Conservation (phyloP, 2,113 vertebrate species). For the Antechinus stuartii region DNA sequence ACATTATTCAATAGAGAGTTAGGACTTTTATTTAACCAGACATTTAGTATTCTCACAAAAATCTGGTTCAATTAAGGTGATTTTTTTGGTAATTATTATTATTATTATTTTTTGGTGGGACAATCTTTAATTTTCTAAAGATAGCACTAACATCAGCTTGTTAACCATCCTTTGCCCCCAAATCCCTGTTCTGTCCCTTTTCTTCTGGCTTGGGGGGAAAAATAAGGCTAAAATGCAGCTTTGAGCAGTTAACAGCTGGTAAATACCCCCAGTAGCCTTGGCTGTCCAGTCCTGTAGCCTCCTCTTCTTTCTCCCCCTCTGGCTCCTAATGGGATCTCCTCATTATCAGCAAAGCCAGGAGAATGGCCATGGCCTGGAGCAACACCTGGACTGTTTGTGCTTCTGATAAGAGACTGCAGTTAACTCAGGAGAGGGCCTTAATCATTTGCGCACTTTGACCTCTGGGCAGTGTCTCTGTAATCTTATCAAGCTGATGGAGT, state of each 20-base stretch:
- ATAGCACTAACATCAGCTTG: slow-evolving; percentile 79
- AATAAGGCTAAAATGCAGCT: not conserved
- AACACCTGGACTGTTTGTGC: not conserved
- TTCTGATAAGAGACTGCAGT: not conserved
- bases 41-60: not conserved
- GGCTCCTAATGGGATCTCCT: not conserved
- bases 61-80: slow-evolving; percentile 69
- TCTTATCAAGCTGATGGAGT: not conserved
- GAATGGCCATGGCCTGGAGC: not conserved
- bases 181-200: slow-evolving; percentile 12
- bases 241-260: not conserved
- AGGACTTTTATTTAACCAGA: slow-evolving; percentile 56
- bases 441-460: not conserved
- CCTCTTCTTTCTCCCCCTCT: not conserved
- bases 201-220: not conserved
- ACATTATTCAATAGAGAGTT: slow-evolving; percentile 43
- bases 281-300: not conserved
- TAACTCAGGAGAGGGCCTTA: not conserved
- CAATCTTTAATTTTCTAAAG: slow-evolving; percentile 88
- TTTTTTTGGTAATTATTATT: slow-evolving; percentile 34
- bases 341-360: not conserved
- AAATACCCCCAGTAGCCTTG: not conserved
- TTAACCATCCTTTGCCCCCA: slow-evolving; percentile 28
- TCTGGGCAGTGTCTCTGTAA: not conserved
- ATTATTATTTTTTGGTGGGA: slow-evolving; percentile 76